Percentiles rank a stretch among this genome's conserved stretches.
phyloP scores from a whole-genome alignment of 2,113 vertebrate genomes.

The Columba livia region DNA sequence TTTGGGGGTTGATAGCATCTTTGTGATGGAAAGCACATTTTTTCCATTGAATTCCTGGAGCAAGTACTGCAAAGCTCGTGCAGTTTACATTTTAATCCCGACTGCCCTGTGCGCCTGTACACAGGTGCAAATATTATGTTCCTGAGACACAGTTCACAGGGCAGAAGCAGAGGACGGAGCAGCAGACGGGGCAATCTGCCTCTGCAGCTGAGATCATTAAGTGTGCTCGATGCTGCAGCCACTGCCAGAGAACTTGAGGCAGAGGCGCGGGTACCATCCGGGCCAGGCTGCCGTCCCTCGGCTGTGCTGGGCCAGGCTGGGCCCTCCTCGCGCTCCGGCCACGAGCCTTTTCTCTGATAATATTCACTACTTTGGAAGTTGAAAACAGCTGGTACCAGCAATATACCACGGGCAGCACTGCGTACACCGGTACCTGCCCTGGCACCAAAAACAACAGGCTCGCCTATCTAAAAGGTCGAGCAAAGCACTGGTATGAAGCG shows the following conservation, averaged over 20 bases:
- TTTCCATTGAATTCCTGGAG: background rate
- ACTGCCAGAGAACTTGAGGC: background rate
- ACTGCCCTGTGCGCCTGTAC: accelerated
- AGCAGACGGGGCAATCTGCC: background rate
- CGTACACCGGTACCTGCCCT: background rate
- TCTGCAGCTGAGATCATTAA: background rate
- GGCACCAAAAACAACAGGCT: background rate
- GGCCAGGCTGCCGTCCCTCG: background rate
- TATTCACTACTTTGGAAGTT: background rate
- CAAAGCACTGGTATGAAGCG: background rate
- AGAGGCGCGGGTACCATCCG: background rate
- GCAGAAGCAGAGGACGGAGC: background rate
- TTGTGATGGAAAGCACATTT: constrained; percentile 5
- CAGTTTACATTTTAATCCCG: background rate
- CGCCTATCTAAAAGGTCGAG: background rate
- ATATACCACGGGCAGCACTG: background rate
- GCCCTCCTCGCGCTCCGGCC: too few relatives aligned
- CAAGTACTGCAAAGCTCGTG: background rate
- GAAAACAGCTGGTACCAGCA: background rate
- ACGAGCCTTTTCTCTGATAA: background rate
- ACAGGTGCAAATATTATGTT: background rate
- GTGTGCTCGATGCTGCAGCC: background rate
- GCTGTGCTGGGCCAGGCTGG: too few relatives aligned
- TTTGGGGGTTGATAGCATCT: background rate
- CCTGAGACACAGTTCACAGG: background rate